Evolutionary conservation across 2,113 vertebrate genomes (phyloP).

Genomic region (Monopterus albus): DNA sequence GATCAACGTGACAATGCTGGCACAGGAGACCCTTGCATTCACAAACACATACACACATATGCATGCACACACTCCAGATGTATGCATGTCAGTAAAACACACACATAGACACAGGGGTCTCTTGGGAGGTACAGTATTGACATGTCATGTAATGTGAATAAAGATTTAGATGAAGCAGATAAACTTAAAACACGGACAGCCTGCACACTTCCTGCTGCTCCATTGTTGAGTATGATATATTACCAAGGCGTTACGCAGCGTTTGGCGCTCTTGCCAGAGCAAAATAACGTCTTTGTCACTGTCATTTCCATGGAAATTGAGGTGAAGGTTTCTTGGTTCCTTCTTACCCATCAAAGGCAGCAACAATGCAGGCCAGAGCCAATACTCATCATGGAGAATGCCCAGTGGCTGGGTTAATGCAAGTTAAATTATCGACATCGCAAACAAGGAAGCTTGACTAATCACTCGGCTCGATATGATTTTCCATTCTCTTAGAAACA

Average conservation of each 20-base stretch:
- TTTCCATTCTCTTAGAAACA: slow-evolving; percentile 47
- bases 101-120: background rate
- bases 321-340: slow-evolving; percentile 65
- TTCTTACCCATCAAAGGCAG: slow-evolving; percentile 39
- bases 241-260: slow-evolving; percentile 30
- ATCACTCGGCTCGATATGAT: slow-evolving; percentile 35
- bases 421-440: slow-evolving; percentile 59
- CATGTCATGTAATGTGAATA: slow-evolving; percentile 20
- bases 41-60: background rate
- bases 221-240: slow-evolving; percentile 48
- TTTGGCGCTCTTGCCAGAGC: slow-evolving; percentile 18
- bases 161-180: slow-evolving; percentile 28
- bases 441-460: slow-evolving; percentile 44
- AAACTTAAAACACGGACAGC: slow-evolving; percentile 37
- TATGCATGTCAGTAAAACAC: slow-evolving; percentile 8
- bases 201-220: slow-evolving; percentile 24
- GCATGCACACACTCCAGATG: background rate
- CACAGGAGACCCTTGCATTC: slow-evolving; percentile 21
- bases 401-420: slow-evolving; percentile 51
- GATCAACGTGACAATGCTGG: slow-evolving; percentile 29
- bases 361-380: slow-evolving; percentile 8
- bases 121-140: slow-evolving; percentile 15
- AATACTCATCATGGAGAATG: slow-evolving; percentile 15
- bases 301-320: slow-evolving; percentile 71
- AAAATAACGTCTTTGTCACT: slow-evolving; percentile 63